Percentiles rank a stretch among this genome's conserved stretches.
These are phyloP conservation scores for Tetranychus urticae DNA, from an alignment of 1,140 invertebrate genomes.

Conservation along the genomic window DNA sequence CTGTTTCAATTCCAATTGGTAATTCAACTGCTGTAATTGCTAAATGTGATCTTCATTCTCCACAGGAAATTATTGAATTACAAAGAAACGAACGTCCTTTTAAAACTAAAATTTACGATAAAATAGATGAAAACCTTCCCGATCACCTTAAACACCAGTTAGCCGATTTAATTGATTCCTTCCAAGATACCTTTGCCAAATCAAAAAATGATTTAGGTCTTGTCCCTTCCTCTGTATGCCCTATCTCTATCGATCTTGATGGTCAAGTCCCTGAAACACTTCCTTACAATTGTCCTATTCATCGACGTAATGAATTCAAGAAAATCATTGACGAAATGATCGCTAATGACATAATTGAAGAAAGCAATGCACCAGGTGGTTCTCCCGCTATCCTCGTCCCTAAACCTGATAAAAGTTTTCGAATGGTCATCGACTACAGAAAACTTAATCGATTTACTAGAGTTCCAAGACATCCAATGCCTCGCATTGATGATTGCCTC, in stretches of 20 bases:
- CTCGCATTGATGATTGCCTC: conserved; percentile 21
- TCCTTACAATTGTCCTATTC: background rate
- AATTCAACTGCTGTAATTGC: too few species aligned
- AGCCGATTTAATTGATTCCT: background rate
- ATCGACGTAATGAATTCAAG: background rate
- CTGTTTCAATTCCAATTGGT: too few species aligned
- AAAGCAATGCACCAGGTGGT: background rate
- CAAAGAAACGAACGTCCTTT: too few species aligned
- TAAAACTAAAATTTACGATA: too few species aligned
- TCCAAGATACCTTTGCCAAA: background rate
- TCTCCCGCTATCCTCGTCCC: background rate
- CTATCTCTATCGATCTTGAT: background rate
- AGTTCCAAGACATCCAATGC: conserved; percentile 26
- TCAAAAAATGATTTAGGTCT: background rate
- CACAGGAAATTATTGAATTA: too few species aligned
- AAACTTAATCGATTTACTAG: conserved; percentile 22
- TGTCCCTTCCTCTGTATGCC: background rate
- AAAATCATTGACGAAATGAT: background rate
- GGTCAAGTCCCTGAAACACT: background rate
- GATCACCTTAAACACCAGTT: background rate
- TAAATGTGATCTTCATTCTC: too few species aligned
- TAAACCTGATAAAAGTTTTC: background rate
- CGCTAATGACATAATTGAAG: background rate
- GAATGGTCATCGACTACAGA: conserved; percentile 20
- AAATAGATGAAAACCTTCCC: background rate